Evolutionary conservation across 2,113 vertebrate genomes (phyloP).

Genomic region (Meriones unguiculatus): DNA sequence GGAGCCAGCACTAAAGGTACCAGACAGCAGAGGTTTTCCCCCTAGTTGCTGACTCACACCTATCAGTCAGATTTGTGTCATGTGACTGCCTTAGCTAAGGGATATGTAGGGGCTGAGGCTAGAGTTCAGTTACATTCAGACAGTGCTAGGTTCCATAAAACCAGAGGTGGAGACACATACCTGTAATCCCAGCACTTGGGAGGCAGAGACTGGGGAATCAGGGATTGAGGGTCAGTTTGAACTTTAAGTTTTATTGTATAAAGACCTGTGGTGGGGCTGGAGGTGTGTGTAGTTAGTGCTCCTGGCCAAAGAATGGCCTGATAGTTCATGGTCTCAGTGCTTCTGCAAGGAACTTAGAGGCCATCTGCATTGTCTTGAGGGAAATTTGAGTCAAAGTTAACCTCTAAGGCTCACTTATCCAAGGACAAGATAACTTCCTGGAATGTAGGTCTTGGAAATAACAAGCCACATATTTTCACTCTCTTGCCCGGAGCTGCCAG

Average conservation of each 20-base stretch:
- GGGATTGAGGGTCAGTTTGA: not conserved
- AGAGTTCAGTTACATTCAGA: not conserved
- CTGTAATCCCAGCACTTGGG: not conserved
- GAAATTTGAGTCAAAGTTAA: not conserved
- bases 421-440: not conserved
- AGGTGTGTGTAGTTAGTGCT: not conserved
- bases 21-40: not conserved
- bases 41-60: not conserved
- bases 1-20: too few species aligned
- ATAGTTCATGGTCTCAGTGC: not conserved
- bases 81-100: not conserved
- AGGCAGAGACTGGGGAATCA: not conserved
- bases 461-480: not conserved
- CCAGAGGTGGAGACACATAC: not conserved
- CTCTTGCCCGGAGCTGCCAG: too few species aligned
- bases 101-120: not conserved
- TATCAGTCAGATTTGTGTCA: not conserved
- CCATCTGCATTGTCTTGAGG: not conserved
- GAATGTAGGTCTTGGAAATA: not conserved
- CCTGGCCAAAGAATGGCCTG: not conserved
- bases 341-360: not conserved
- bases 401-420: not conserved
- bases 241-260: not conserved
- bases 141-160: not conserved
- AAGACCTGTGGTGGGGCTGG: not conserved